phyloP scores from a whole-genome alignment of 2,113 vertebrate species.

The Australoheros scitulus region DNA sequence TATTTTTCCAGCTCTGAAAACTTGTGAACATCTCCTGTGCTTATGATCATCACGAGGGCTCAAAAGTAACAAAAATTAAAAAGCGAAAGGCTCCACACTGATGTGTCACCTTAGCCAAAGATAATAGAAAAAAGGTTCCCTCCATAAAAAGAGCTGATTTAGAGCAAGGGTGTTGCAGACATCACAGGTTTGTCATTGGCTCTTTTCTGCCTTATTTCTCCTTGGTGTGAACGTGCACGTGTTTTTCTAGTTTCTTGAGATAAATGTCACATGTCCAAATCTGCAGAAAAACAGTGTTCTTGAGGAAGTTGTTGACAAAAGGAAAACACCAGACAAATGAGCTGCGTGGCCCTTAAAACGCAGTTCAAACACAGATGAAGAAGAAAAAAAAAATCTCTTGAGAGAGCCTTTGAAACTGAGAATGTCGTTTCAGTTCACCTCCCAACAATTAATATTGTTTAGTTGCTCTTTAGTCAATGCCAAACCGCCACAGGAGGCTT shows the following conservation, averaged over 20 bases:
- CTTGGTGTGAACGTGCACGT: background rate
- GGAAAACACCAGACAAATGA: background rate
- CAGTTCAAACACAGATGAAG: background rate
- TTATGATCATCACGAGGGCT: background rate
- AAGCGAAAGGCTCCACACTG: too few species aligned
- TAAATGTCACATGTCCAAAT: accelerated
- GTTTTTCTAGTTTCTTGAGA: background rate
- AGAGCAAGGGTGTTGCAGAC: background rate
- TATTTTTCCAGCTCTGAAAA: background rate
- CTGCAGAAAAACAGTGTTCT: background rate
- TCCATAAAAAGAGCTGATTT: background rate
- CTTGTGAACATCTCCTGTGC: background rate
- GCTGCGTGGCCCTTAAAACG: conserved; percentile 2
- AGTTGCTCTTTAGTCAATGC: conserved; percentile 31
- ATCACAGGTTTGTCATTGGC: background rate
- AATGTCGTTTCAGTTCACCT: conserved; percentile 20
- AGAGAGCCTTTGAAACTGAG: conserved; percentile 49
- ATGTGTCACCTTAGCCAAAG: background rate
- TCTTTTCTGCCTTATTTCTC: background rate
- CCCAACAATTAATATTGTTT: conserved; percentile 63
- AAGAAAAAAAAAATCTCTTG: background rate
- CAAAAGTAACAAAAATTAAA: background rate
- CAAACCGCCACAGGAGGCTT: conserved; percentile 46
- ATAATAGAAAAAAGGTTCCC: background rate
- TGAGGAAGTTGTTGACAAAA: background rate